These are phyloP conservation scores for Brachypterus glaber DNA, from an alignment of 2,888 invertebrate species.

Conservation along the genomic window DNA sequence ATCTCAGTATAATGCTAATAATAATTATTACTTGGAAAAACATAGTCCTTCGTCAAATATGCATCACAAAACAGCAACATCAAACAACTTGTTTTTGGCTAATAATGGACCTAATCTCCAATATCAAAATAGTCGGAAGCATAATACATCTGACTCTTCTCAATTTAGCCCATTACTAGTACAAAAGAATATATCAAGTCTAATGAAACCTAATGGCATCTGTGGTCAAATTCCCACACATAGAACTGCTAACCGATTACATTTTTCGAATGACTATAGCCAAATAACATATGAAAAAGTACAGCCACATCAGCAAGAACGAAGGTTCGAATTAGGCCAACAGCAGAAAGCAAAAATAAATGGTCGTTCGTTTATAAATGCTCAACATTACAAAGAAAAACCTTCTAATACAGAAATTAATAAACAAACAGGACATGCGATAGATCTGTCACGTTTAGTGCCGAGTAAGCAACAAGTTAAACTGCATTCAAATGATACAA, in stretches of 20 bases:
- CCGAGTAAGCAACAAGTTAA: constrained; percentile 38
- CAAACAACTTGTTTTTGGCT: constrained; percentile 22
- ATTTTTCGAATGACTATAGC: constrained; percentile 16
- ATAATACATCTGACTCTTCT: constrained; percentile 28
- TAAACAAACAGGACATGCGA: constrained; percentile 31
- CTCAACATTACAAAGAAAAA: constrained; percentile 28
- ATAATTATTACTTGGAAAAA: constrained; percentile 22
- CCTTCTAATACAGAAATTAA: constrained; percentile 11
- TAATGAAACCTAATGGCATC: constrained; percentile 15
- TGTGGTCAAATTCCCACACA: constrained; percentile 8
- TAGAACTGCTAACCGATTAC: constrained; percentile 13
- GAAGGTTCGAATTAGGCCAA: constrained; percentile 31
- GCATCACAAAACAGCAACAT: constrained; percentile 13
- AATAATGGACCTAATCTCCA: constrained; percentile 18
- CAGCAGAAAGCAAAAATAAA: constrained; percentile 30
- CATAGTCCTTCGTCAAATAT: constrained; percentile 8
- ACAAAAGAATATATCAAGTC: constrained; percentile 29
- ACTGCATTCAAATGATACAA: constrained; percentile 40
- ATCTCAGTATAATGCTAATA: constrained; percentile 21
- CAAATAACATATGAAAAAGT: constrained; percentile 14
- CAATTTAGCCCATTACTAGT: constrained; percentile 29
- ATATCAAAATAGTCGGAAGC: constrained; percentile 1
- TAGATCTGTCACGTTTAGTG: constrained; percentile 39
- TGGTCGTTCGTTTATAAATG: constrained; percentile 19
- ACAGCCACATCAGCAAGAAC: constrained; percentile 18